These are phyloP conservation scores for Villa cingulata DNA, from an alignment of 2,888 invertebrate species.

Conservation along the genomic window DNA sequence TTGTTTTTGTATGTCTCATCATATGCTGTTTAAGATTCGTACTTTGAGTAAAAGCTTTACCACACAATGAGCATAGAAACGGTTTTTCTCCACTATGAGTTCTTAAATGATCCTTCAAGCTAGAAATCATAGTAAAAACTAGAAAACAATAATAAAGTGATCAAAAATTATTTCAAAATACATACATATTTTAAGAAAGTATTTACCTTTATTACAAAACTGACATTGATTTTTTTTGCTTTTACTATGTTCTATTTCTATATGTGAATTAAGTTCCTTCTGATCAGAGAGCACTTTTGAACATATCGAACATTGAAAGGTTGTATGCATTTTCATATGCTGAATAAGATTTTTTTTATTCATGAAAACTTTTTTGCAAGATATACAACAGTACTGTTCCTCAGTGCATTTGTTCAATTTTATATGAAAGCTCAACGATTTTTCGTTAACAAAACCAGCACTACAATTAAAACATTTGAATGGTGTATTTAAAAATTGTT, in stretches of 20 bases:
- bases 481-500: not conserved
- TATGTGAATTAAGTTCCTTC: constrained; percentile 37
- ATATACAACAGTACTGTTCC: constrained; percentile 37
- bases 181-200: constrained; percentile 14
- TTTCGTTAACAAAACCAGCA: constrained; percentile 28
- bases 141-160: not conserved
- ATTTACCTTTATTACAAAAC: constrained; percentile 35
- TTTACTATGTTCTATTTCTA: constrained; percentile 35
- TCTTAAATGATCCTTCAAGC: constrained; percentile 44
- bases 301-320: constrained; percentile 31
- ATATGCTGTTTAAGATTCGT: constrained; percentile 46
- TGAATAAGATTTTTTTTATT: constrained; percentile 41
- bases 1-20: constrained; percentile 41
- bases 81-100: constrained; percentile 47
- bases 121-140: constrained; percentile 42
- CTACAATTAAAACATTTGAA: constrained; percentile 28
- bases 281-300: constrained; percentile 33
- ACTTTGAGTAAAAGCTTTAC: constrained; percentile 45
- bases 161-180: not conserved
- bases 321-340: constrained; percentile 33
- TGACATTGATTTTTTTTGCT: constrained; percentile 41
- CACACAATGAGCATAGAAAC: constrained; percentile 43
- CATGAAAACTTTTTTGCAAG: constrained; percentile 40
- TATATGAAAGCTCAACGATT: constrained; percentile 27
- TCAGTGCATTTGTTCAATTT: constrained; percentile 37